Conservation (phyloP, 2,113 vertebrate species). For the Nannobrachium achirus region DNA sequence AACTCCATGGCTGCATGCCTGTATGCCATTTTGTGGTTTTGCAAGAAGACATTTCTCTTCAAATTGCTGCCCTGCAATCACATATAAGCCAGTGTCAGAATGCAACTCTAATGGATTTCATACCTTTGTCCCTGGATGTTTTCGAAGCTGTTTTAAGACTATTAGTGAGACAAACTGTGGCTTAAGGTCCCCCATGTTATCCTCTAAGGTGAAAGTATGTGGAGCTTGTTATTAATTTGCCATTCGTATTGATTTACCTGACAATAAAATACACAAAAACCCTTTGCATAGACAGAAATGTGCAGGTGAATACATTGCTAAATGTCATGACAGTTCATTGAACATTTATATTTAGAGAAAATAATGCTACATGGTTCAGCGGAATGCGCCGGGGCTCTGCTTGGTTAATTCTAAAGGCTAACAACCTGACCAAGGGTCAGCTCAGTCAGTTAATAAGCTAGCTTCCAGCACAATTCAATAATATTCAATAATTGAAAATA, state of each 20-base stretch:
- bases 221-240: slow-evolving; percentile 24
- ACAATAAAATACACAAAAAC: too few relatives aligned
- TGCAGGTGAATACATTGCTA: neutral
- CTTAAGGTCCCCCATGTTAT: too few relatives aligned
- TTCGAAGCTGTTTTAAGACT: too few relatives aligned
- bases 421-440: slow-evolving; percentile 3
- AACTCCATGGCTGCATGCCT: slow-evolving; percentile 21
- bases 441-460: slow-evolving; percentile 18
- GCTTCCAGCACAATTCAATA: slow-evolving; percentile 8
- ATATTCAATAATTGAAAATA: slow-evolving; percentile 30
- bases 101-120: slow-evolving; percentile 20
- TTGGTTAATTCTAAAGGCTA: neutral
- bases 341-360: slow-evolving; percentile 11
- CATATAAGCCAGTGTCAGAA: slow-evolving; percentile 28
- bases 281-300: too few relatives aligned
- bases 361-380: neutral
- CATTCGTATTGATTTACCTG: slow-evolving; percentile 40
- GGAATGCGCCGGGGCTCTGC: neutral
- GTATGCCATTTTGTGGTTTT: neutral
- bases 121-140: too few relatives aligned
- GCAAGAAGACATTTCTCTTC: slow-evolving; percentile 22
- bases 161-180: too few relatives aligned
- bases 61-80: slow-evolving; percentile 31
- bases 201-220: too few relatives aligned
- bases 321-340: slow-evolving; percentile 9